These are phyloP conservation scores for Chrysina gloriosa DNA, from an alignment of 2,888 invertebrate genomes.

Conservation along the genomic window DNA sequence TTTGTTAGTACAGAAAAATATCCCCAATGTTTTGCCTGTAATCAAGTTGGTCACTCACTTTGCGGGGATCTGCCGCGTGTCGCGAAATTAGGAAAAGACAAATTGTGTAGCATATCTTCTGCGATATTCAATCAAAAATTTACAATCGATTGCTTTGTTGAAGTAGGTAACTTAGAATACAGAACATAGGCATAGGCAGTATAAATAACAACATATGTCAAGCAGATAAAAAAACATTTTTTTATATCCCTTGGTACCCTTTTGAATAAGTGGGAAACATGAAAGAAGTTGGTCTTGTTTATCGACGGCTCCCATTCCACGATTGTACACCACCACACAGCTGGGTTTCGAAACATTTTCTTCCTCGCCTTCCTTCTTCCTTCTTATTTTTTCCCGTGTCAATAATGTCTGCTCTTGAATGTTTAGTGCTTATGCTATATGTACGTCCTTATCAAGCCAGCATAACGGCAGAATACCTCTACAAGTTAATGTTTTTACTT, in stretches of 20 bases:
- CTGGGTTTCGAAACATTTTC: too few relatives aligned
- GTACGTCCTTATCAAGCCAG: neutral
- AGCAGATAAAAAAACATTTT: conserved; percentile 47
- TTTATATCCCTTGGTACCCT: conserved; percentile 47
- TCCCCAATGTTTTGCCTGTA: conserved; percentile 45
- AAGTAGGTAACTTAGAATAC: conserved; percentile 44
- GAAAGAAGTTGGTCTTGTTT: conserved; percentile 45
- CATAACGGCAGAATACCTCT: neutral
- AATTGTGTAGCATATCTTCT: too few relatives aligned
- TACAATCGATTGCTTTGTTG: too few relatives aligned
- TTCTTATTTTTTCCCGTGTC: too few relatives aligned
- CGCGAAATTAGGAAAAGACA: too few relatives aligned
- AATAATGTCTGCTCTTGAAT: conserved; percentile 41
- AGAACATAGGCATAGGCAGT: conserved; percentile 44
- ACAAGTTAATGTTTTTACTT: neutral
- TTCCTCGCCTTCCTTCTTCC: too few relatives aligned
- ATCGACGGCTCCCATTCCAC: too few relatives aligned
- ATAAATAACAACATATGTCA: conserved; percentile 45
- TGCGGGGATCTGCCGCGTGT: conserved; percentile 45
- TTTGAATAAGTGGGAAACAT: conserved; percentile 47
- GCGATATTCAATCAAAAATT: too few relatives aligned
- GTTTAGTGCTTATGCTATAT: conserved; percentile 44
- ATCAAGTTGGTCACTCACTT: conserved; percentile 42
- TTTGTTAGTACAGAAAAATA: conserved; percentile 47
- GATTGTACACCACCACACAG: too few relatives aligned